Evolutionary conservation across 2,888 invertebrate species (phyloP), one percentile per base, ranked within the genome.

Genomic region (Nemapogon koenigi): DNA sequence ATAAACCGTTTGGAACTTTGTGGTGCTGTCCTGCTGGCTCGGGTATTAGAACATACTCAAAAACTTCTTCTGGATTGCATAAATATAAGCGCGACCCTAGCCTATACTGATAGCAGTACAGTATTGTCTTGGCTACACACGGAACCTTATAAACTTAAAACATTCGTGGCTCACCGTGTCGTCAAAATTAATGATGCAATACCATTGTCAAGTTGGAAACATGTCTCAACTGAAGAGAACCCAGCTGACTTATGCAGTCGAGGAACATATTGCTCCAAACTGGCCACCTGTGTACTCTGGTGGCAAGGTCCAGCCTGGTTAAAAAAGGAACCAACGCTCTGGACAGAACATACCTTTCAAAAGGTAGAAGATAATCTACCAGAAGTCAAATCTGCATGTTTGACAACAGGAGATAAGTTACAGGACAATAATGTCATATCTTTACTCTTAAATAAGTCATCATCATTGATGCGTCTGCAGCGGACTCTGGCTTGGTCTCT

Each of bases 1-100:
- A 29, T 37, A 7, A 37, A 37, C 16, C 26, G 37, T n/a, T 29
- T 37, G 15, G 37, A 37, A 18, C 19, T 37, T 11, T n/a, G n/a
- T n/a, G n/a, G n/a, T n/a, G n/a, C n/a, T n/a, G n/a, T n/a, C n/a
- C n/a, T n/a, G n/a, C n/a, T 37, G 4, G 31, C 31, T 4, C n/a
- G 15, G 8, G 31, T 31, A 6, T 6, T 31, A 13, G 16, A 31
- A 15, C 31, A 31, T 16, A 15, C 16, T 4, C 15, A 31, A 8
- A 3, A 31, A 6, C 15, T 31, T n/a, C 15, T 31, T 6, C 13
- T 15, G 16, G n/a, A n/a, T 4, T 8, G 15, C 4, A 31, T 31
- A 15, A 4, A 16, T 15, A 31, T 15, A 4, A 31, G 15, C 4
- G 15, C 14, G 8, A 14, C 4, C 15, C 13, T 14, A 14, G 31